Percentiles rank a stretch among this genome's conserved stretches.
These are phyloP conservation scores for Andrena haemorrhoa DNA, from an alignment of 2,888 invertebrate genomes.

Conservation along the genomic window DNA sequence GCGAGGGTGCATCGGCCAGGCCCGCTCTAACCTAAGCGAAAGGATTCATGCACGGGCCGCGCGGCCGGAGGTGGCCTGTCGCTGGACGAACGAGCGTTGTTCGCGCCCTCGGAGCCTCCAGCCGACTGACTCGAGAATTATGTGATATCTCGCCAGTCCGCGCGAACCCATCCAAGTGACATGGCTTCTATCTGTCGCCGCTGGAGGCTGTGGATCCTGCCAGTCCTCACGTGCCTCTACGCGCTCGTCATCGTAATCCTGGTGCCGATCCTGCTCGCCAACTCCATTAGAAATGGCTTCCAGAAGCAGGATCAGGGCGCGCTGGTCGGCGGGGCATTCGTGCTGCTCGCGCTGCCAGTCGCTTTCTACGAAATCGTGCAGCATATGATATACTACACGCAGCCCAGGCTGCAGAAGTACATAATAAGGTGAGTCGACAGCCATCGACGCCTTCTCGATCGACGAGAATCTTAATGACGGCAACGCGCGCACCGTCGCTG, in stretches of 20 bases:
- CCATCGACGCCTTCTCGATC: too few species aligned
- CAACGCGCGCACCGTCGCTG: too few species aligned
- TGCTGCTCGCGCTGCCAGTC: slow-evolving; percentile 94
- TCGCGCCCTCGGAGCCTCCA: slow-evolving; percentile 13
- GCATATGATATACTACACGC: slow-evolving; percentile 96
- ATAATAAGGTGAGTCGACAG: slow-evolving; percentile 90
- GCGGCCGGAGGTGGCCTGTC: background rate
- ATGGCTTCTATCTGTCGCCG: slow-evolving; percentile 81
- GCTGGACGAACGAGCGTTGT: background rate
- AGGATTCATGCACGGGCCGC: background rate
- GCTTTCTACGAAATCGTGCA: slow-evolving; percentile 98
- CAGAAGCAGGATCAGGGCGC: slow-evolving; percentile 92
- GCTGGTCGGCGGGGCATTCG: slow-evolving; percentile 96
- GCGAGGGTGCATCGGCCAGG: background rate
- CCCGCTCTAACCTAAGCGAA: slow-evolving; percentile 28
- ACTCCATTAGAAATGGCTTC: slow-evolving; percentile 92
- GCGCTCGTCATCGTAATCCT: slow-evolving; percentile 92
- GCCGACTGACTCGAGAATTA: slow-evolving; percentile 57
- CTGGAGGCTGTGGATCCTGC: slow-evolving; percentile 97
- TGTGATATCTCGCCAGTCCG: slow-evolving; percentile 65
- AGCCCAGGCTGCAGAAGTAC: slow-evolving; percentile 96
- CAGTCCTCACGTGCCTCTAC: slow-evolving; percentile 92
- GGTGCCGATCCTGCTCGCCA: slow-evolving; percentile 93
- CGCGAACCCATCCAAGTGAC: slow-evolving; percentile 66
- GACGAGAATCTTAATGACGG: too few species aligned